A percentile compares a stretch with the other conserved stretches of the same genome.
Evolutionary conservation across 2,888 invertebrate species (phyloP).

Genomic region (Lithophane semibrunnea): DNA sequence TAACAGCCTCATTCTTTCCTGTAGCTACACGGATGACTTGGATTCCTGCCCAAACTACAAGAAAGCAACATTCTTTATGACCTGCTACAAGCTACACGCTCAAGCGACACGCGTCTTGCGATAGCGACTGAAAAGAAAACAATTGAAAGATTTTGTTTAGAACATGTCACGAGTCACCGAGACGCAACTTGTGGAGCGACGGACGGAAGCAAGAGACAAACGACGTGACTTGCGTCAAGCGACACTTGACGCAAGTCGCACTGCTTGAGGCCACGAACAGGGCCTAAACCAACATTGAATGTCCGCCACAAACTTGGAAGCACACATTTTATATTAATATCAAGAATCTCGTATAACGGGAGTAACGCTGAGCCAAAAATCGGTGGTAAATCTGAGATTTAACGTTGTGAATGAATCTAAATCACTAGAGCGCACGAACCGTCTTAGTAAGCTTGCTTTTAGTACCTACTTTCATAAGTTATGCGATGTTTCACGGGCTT

Average conservation of each 20-base stretch:
- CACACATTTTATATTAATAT: conserved; percentile 58
- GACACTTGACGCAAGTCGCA: neutral
- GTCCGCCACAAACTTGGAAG: conserved; percentile 49
- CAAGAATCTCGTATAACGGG: conserved; percentile 48
- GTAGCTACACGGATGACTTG: conserved; percentile 25
- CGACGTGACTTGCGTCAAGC: too few species aligned
- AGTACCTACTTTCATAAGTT: conserved; percentile 47
- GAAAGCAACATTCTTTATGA: conserved; percentile 19
- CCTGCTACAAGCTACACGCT: neutral
- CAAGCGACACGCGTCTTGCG: neutral
- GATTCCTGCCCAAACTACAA: conserved; percentile 58
- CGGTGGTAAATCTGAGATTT: conserved; percentile 69
- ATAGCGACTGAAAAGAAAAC: neutral
- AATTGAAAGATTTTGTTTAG: neutral
- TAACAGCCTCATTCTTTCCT: neutral
- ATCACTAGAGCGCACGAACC: conserved; percentile 60
- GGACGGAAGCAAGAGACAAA: rapidly evolving
- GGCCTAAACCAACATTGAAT: conserved; percentile 45
- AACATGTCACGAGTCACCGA: neutral
- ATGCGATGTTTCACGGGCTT: conserved; percentile 31
- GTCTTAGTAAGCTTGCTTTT: conserved; percentile 59
- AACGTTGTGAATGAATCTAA: conserved; percentile 67
- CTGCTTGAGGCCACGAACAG: neutral
- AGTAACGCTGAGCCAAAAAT: conserved; percentile 66
- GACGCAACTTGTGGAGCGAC: neutral